Base-by-base conservation (phyloP, 2,888 invertebrate species). In the Lordiphosa fenestrarum region DNA sequence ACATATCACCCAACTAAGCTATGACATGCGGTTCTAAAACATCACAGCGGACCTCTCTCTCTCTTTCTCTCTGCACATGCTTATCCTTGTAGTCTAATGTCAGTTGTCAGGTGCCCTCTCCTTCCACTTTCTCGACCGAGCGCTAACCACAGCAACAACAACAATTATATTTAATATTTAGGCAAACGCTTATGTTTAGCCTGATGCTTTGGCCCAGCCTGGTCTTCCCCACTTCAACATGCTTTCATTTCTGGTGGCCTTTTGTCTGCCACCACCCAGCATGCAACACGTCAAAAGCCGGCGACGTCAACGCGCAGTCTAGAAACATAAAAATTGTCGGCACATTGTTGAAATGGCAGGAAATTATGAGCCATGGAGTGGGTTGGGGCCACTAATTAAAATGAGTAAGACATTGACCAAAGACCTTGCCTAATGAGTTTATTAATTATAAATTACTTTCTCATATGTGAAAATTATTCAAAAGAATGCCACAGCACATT, bases 361-460 rank as follows among this genome's bases (percentile, higher is more conserved):
- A 83, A 83, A 78, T 78, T 84, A 81, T 73, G 66, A 69, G 71
- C 68, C 0, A 23, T 23, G 4, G 1, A 4, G 5, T 23, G 23
- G 23, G 23, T 1, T 23, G 5, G 4, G 5, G 23, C 21, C 4
- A 4, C 4, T 21, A 3, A 21, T 21, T 82, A 78, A 82, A 78
- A 78, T 78, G 75, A 74, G 64, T 75, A 62, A 62, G 56, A 36
- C 49, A 55, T 36, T 56, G 44, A 50, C 49, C 51, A 54, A 46
- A 54, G 48, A 44, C 56, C 60, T 53, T 57, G 63, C 77, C 71
- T 80, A 81, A 81, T 84, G 81, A 84, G 77, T 84, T 76, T 84
- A 71, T 80, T 83, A 83, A 80, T 77, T 80, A 83, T 80, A 77
- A 77, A 77, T 77, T 66, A 71, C 81, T 77, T 69, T 67, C 71